Percentiles rank a stretch among this genome's conserved stretches.
Conservation (phyloP, 1,140 invertebrate genomes). For the Drosophila funebris region DNA sequence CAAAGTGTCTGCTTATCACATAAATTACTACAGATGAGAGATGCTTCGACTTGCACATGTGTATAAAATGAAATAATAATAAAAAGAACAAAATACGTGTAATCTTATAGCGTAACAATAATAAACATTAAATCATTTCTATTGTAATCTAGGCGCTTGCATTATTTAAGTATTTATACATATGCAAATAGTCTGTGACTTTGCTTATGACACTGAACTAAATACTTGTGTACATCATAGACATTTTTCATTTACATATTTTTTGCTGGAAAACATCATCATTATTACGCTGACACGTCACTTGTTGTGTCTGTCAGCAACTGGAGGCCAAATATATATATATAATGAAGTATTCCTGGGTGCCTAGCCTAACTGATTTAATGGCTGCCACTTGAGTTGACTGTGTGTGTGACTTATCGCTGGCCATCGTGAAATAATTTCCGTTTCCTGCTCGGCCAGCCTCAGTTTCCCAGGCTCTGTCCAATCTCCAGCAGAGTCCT, state of each 20-base stretch:
- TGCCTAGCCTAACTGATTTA: slow-evolving; percentile 52
- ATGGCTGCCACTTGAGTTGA: slow-evolving; percentile 5
- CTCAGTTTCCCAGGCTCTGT: slow-evolving; percentile 2
- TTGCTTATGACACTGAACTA: slow-evolving; percentile 53
- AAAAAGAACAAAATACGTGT: neutral
- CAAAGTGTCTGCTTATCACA: slow-evolving; percentile 33
- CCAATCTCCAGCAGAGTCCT: neutral
- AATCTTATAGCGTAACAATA: slow-evolving; percentile 14
- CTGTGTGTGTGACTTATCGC: slow-evolving; percentile 74
- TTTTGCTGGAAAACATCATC: slow-evolving; percentile 58
- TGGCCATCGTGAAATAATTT: slow-evolving; percentile 64
- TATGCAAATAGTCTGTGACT: slow-evolving; percentile 35
- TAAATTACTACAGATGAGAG: slow-evolving; percentile 38
- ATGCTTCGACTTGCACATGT: neutral
- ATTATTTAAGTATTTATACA: slow-evolving; percentile 13
- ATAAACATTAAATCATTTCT: slow-evolving; percentile 39
- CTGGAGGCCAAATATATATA: neutral
- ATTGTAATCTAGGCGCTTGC: slow-evolving; percentile 35
- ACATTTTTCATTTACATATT: slow-evolving; percentile 1
- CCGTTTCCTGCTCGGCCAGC: slow-evolving; percentile 53
- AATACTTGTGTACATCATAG: slow-evolving; percentile 28
- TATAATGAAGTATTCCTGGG: neutral
- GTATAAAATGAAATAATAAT: neutral
- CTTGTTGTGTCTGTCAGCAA: slow-evolving; percentile 35
- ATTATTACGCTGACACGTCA: slow-evolving; percentile 56